A percentile compares a stretch with the other conserved stretches of the same genome.
Evolutionary conservation across 2,113 vertebrate species (phyloP).

Genomic region (Chionomys nivalis): DNA sequence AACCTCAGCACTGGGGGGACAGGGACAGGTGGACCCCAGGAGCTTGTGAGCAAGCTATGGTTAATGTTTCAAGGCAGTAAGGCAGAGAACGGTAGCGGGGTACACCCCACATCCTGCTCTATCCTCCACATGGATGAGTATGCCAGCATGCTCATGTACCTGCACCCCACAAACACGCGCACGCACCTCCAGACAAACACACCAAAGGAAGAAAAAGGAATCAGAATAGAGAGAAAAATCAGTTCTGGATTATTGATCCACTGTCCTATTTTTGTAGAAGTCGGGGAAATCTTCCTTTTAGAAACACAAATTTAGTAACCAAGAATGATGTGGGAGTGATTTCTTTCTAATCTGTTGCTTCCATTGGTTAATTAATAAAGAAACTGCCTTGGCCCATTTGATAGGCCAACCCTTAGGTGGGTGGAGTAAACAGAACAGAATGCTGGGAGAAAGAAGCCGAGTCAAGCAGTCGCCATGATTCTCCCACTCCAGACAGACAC

Average conservation of each 20-base stretch:
- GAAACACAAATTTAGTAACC: constrained; percentile 14
- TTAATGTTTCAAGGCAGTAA: neutral
- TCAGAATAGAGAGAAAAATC: neutral
- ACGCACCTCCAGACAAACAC: neutral
- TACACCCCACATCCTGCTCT: neutral
- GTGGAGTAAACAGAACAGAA: too few relatives aligned
- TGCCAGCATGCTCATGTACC: neutral
- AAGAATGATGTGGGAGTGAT: too few relatives aligned
- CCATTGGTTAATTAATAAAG: too few relatives aligned
- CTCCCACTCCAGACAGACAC: too few relatives aligned
- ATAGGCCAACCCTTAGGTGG: too few relatives aligned
- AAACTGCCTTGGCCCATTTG: too few relatives aligned
- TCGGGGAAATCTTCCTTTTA: constrained; percentile 40
- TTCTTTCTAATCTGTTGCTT: too few relatives aligned
- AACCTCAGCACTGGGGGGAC: neutral
- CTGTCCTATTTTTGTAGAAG: constrained; percentile 45
- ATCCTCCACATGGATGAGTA: neutral
- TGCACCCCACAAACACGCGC: neutral
- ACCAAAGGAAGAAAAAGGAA: neutral
- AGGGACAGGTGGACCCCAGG: neutral
- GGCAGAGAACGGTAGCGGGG: neutral
- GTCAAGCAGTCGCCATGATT: too few relatives aligned
- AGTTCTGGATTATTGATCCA: neutral
- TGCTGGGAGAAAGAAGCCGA: too few relatives aligned
- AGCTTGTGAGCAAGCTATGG: neutral